A percentile compares a stretch with the other conserved stretches of the same genome.
phyloP scores from a whole-genome alignment of 2,797 vertebrate genomes.

The Manis pentadactyla region DNA sequence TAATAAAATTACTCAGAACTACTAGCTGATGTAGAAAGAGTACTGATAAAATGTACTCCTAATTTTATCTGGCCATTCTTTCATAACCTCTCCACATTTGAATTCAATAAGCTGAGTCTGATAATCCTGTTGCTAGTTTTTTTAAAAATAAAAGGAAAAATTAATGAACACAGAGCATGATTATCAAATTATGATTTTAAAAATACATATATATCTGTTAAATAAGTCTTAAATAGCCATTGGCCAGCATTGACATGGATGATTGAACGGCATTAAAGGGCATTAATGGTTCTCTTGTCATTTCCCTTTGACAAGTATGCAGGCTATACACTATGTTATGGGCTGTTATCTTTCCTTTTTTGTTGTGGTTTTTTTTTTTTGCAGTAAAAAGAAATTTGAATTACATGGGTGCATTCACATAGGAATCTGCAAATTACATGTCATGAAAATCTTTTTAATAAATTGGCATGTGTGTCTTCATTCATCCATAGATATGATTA shows the following conservation, averaged over 20 bases:
- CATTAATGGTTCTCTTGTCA: background rate
- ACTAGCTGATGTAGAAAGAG: constrained; percentile 50
- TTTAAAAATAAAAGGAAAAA: background rate
- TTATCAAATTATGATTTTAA: constrained; percentile 24
- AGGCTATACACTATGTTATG: background rate
- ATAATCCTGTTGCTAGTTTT: constrained; percentile 9
- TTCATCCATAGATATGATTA: background rate
- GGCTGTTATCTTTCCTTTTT: background rate
- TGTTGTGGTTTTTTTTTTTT: background rate
- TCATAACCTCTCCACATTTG: background rate
- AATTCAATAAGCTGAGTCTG: background rate
- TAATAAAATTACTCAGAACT: constrained; percentile 71
- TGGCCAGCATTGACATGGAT: background rate
- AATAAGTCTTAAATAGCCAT: background rate
- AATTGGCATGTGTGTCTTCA: background rate
- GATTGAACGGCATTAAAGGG: background rate
- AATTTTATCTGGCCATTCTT: background rate
- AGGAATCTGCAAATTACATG: background rate
- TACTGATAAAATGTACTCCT: constrained; percentile 53
- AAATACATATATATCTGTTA: background rate
- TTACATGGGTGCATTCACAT: background rate
- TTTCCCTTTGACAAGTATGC: background rate
- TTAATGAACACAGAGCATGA: background rate
- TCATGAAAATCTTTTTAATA: constrained; percentile 38
- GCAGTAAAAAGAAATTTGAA: constrained; percentile 18